Conservation (phyloP, 2,888 invertebrate genomes). For the Fragum fragum region DNA sequence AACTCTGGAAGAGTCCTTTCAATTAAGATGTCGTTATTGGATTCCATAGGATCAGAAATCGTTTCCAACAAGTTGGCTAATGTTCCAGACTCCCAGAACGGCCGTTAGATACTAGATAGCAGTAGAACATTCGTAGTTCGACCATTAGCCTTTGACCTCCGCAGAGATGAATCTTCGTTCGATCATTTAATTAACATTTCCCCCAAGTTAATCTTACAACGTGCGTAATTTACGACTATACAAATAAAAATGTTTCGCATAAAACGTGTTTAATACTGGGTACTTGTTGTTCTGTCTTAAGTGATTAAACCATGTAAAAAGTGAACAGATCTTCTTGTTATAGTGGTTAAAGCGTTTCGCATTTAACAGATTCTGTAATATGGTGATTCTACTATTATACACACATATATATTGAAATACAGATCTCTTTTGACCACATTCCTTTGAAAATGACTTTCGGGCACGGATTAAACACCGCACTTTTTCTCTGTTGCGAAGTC, state of each 20-base stretch:
- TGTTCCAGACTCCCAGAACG: constrained; percentile 26
- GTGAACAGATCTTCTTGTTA: too few relatives aligned
- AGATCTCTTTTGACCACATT: too few relatives aligned
- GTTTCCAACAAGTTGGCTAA: constrained; percentile 25
- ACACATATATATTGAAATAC: too few relatives aligned
- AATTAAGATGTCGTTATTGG: constrained; percentile 18
- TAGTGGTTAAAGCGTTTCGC: too few relatives aligned
- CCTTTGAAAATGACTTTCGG: too few relatives aligned
- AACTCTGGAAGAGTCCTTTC: not conserved
- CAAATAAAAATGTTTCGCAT: not conserved
- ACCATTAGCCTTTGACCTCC: constrained; percentile 24
- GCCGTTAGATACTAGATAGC: not conserved
- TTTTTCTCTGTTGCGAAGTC: too few relatives aligned
- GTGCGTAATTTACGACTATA: not conserved
- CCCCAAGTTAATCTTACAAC: constrained; percentile 28
- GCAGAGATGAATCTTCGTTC: not conserved
- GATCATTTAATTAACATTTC: constrained; percentile 38
- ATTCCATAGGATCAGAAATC: not conserved
- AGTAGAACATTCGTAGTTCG: not conserved
- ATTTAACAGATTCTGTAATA: too few relatives aligned
- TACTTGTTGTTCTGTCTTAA: too few relatives aligned
- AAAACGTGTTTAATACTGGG: too few relatives aligned
- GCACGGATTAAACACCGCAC: too few relatives aligned
- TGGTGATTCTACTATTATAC: too few relatives aligned
- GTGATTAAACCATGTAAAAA: too few relatives aligned